These are phyloP conservation scores for Agrochola lychnidis DNA, from an alignment of 2,888 invertebrate genomes.

Conservation along the genomic window DNA sequence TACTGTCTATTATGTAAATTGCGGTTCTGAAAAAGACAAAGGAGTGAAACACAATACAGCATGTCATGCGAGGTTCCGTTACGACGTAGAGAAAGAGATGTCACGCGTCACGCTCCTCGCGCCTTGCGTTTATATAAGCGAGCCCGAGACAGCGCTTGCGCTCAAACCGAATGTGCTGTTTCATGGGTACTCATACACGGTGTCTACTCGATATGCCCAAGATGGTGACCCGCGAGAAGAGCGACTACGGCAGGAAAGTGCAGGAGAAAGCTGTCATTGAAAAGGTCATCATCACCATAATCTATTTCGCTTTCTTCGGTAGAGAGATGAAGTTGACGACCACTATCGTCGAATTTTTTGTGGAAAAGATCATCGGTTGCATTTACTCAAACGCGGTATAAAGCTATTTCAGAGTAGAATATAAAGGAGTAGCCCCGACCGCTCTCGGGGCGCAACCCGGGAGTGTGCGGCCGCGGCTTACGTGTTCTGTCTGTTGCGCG, in stretches of 20 bases:
- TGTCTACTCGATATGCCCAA: slow-evolving; percentile 71
- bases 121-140: slow-evolving; percentile 67
- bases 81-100: slow-evolving; percentile 23
- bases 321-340: slow-evolving; percentile 46
- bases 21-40: slow-evolving; percentile 60
- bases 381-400: slow-evolving; percentile 47
- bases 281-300: slow-evolving; percentile 74
- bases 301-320: slow-evolving; percentile 46
- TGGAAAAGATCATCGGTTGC: slow-evolving; percentile 35
- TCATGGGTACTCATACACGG: slow-evolving; percentile 67
- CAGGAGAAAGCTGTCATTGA: slow-evolving; percentile 79
- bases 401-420: slow-evolving; percentile 19
- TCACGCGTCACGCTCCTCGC: slow-evolving; percentile 62
- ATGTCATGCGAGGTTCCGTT: slow-evolving; percentile 50
- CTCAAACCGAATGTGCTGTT: slow-evolving; percentile 61
- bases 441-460: neutral
- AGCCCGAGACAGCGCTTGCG: slow-evolving; percentile 47
- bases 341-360: slow-evolving; percentile 36
- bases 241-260: slow-evolving; percentile 79
- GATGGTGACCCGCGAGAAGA: slow-evolving; percentile 78
- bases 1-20: slow-evolving; percentile 31
- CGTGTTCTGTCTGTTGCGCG: slow-evolving; percentile 43
- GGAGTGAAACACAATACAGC: slow-evolving; percentile 58
- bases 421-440: neutral
- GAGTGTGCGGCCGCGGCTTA: slow-evolving; percentile 8